These are phyloP conservation scores for Tyria jacobaeae DNA, from an alignment of 2,888 invertebrate genomes.

Conservation along the genomic window DNA sequence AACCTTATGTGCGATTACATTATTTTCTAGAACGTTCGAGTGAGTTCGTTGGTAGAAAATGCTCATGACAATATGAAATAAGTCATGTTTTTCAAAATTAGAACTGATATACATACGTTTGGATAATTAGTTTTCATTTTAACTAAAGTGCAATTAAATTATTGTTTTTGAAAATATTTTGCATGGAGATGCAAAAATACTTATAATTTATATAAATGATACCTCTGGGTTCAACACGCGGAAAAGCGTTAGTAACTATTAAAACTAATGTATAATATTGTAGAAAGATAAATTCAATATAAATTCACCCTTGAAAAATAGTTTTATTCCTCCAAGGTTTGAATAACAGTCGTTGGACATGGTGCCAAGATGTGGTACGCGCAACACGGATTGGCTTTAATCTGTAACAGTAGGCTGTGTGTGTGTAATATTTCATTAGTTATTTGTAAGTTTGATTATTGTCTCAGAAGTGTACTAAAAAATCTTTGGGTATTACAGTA, in stretches of 20 bases:
- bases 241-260: constrained; percentile 58
- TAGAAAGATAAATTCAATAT: constrained; percentile 84
- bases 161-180: constrained; percentile 53
- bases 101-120: constrained; percentile 42
- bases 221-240: constrained; percentile 50
- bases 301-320: constrained; percentile 77
- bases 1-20: constrained; percentile 42
- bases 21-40: constrained; percentile 40
- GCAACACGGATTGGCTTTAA: too few species aligned
- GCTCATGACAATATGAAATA: constrained; percentile 42
- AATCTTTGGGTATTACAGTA: too few species aligned
- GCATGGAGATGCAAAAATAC: constrained; percentile 63
- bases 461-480: too few species aligned
- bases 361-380: neutral
- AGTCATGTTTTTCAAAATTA: constrained; percentile 42
- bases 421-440: too few species aligned
- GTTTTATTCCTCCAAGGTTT: constrained; percentile 56
- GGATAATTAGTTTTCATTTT: constrained; percentile 53
- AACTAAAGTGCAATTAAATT: constrained; percentile 71
- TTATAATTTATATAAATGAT: constrained; percentile 43
- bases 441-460: too few species aligned
- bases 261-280: constrained; percentile 82
- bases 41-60: constrained; percentile 31
- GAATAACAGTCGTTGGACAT: neutral
- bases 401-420: too few species aligned